Conservation (phyloP, 2,888 invertebrate species). For the Aphidius colemani region DNA sequence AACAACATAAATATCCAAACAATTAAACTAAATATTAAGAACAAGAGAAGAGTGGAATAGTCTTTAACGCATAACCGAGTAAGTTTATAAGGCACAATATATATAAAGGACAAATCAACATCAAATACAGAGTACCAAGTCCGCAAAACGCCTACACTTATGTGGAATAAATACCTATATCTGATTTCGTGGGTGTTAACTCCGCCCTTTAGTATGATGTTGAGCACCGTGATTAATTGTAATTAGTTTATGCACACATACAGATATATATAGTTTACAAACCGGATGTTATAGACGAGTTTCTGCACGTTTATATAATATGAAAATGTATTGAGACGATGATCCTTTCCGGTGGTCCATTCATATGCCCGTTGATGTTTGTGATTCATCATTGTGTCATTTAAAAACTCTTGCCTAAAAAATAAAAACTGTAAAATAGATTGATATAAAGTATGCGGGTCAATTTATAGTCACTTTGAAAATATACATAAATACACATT, state of each 20-base stretch:
- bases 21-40: too few species aligned
- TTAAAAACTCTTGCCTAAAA: not conserved
- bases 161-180: slow-evolving; percentile 13
- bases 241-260: slow-evolving; percentile 46
- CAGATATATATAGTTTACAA: slow-evolving; percentile 14
- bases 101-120: too few species aligned
- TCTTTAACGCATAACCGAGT: slow-evolving; percentile 49
- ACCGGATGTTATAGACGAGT: slow-evolving; percentile 20
- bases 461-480: slow-evolving; percentile 42
- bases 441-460: slow-evolving; percentile 31
- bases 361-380: not conserved
- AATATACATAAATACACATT: slow-evolving; percentile 55
- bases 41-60: slow-evolving; percentile 27
- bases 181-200: slow-evolving; percentile 33
- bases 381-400: too few species aligned
- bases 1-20: too few species aligned
- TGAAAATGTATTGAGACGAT: not conserved
- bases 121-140: slow-evolving; percentile 32
- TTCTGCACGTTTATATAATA: slow-evolving; percentile 26
- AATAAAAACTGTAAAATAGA: slow-evolving; percentile 14
- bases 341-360: not conserved
- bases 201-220: slow-evolving; percentile 29
- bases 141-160: slow-evolving; percentile 26
- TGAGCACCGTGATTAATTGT: slow-evolving; percentile 45
- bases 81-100: not conserved